These are phyloP conservation scores for Eriosoma lanigerum DNA, from an alignment of 1,140 invertebrate genomes.

Conservation along the genomic window DNA sequence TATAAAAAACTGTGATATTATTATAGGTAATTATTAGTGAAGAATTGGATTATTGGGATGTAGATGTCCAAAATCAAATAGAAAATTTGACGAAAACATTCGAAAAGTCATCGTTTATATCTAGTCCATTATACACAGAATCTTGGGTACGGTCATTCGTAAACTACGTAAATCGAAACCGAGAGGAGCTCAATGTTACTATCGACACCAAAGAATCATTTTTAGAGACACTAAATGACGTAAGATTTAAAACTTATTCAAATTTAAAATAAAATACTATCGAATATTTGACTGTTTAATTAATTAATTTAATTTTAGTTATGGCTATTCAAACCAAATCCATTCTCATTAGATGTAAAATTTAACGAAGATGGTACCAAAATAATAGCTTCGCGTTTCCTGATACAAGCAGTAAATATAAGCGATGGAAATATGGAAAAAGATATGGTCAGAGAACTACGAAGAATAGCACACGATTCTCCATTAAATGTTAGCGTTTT, in stretches of 20 bases:
- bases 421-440: conserved; percentile 87
- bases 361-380: conserved; percentile 74
- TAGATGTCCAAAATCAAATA: conserved; percentile 72
- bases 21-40: conserved; percentile 83
- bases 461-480: conserved; percentile 76
- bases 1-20: too few species aligned
- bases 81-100: conserved; percentile 77
- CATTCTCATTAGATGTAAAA: conserved; percentile 80
- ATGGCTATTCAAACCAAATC: conserved; percentile 72
- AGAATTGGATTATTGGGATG: conserved; percentile 82
- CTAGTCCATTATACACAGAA: conserved; percentile 78
- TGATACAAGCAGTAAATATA: conserved; percentile 87
- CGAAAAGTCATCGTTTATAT: conserved; percentile 80
- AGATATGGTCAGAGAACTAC: conserved; percentile 81
- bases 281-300: not conserved
- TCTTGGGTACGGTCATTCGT: conserved; percentile 88
- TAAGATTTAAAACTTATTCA: conserved; percentile 57
- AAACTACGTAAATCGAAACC: conserved; percentile 73
- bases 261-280: too few species aligned
- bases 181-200: conserved; percentile 73
- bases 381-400: conserved; percentile 80
- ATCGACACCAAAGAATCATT: conserved; percentile 74
- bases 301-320: conserved; percentile 59
- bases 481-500: conserved; percentile 85
- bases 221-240: conserved; percentile 73